Conservation (phyloP, 2,797 vertebrate species). For the Onychomys arenicola region DNA sequence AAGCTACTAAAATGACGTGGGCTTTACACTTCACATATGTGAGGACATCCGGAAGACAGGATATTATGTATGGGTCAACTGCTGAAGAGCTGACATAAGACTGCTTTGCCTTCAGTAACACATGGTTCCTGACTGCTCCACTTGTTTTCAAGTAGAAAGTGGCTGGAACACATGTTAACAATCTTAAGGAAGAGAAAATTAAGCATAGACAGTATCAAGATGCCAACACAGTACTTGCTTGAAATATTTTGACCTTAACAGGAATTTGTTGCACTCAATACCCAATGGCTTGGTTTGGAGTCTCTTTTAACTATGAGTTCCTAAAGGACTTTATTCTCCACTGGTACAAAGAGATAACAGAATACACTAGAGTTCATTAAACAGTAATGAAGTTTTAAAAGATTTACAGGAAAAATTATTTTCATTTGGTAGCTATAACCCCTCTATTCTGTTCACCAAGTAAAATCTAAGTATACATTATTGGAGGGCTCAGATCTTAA, state of each 20-base stretch:
- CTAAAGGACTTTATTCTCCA: slow-evolving; percentile 10
- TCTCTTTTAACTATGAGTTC: not conserved
- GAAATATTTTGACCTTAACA: not conserved
- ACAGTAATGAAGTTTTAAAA: not conserved
- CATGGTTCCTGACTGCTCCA: not conserved
- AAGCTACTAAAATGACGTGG: slow-evolving; percentile 1
- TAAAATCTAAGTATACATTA: not conserved
- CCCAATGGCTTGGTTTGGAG: not conserved
- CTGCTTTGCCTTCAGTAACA: slow-evolving; percentile 53
- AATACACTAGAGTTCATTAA: not conserved
- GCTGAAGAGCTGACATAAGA: slow-evolving; percentile 23
- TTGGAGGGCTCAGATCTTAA: not conserved
- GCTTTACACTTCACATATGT: slow-evolving; percentile 13
- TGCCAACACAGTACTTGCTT: not conserved
- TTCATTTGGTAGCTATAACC: not conserved
- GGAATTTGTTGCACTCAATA: slow-evolving; percentile 27
- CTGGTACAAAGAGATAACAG: not conserved
- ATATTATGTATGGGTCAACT: not conserved
- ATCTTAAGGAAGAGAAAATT: not conserved
- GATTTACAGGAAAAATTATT: not conserved
- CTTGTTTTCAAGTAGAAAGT: slow-evolving; percentile 32
- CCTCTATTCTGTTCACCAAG: not conserved
- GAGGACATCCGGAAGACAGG: not conserved
- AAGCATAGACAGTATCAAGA: not conserved
- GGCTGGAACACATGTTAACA: not conserved